Conservation (phyloP, 2,797 vertebrate genomes). For the Heterohyrax brucei region DNA sequence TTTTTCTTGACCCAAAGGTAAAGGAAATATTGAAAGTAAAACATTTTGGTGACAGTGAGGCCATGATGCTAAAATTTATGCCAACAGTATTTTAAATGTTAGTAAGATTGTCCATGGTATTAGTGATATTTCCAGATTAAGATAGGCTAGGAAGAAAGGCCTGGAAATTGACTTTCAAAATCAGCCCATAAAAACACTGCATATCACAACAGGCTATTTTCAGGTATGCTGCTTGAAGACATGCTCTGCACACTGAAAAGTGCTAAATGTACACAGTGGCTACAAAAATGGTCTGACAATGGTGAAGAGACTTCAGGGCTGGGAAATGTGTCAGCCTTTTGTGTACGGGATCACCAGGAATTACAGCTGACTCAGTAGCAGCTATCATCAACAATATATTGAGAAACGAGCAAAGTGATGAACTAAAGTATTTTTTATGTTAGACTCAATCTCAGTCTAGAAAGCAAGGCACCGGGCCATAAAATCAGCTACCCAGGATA, state of each 20-base stretch:
- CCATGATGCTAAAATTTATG: neutral
- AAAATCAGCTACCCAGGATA: neutral
- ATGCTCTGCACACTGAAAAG: no score
- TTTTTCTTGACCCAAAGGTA: no score
- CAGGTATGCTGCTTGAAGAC: no score
- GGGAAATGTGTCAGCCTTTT: no score
- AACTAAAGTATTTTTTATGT: constrained; percentile 44
- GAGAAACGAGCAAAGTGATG: neutral
- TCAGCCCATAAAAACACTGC: neutral
- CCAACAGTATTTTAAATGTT: neutral
- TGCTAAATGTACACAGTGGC: no score
- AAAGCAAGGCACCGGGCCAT: neutral
- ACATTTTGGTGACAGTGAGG: no score
- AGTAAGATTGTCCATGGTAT: neutral
- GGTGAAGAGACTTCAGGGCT: no score
- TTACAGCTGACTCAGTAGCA: neutral
- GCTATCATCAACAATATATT: neutral
- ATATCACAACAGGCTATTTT: no score
- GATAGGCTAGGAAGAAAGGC: neutral
- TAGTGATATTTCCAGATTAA: neutral
- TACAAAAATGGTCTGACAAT: no score
- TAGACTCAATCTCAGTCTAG: constrained; percentile 17
- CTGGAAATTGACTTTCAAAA: neutral
- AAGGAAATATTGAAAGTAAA: no score
- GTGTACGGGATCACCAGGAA: neutral